Base-by-base conservation (phyloP, 2,113 vertebrate species). In the Anarrhichthys ocellatus region DNA sequence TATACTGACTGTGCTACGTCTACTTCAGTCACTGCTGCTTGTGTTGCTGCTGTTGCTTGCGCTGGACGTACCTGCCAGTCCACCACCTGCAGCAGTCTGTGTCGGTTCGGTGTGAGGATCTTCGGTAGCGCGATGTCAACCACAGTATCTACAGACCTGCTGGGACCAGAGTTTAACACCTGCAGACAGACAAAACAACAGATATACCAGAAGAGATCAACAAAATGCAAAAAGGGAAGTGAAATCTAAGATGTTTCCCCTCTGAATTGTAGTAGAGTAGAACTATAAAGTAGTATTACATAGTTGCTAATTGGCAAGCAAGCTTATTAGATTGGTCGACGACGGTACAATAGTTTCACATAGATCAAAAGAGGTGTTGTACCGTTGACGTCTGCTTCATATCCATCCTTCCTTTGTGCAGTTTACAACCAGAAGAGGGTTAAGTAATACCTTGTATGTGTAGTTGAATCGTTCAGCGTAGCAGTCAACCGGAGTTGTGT, bases 151-250 rank as follows among this genome's bases (percentile, higher is more conserved):
- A 95, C 89, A 85, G 96, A 96, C 89, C 95, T 94, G 93, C 97
- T 97, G 82, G 95, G 95, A 73, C 98, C 98, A 4, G 88, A 94
- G 91, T 96, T 99, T 58, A 98, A 94, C 78, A 99, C 96, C 98
- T 99, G 86, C 75, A 83, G 20, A 84, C 27, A 67, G 13, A 87
- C n/a, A 74, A 59, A 81, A 56, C 15, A 48, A 59, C 44, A 71
- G 9, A 50, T 32, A 8, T 5, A 27, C 6, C 66, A 9, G 6
- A 14, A 29, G 20, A 46, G 17, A 48, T 68, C 18, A 70, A 1
- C 44, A 29, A n/a, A 13, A 52, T 29, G 24, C 9, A 24, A 27
- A 58, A 32, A 9, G 0, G 0, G 40, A n/a, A 11, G 8, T 5
- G 8, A 15, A 32, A 27, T 18, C 27, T 32, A 61, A 4, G 3